These are phyloP conservation scores for Origma solitaria DNA, from an alignment of 2,113 vertebrate species.

Conservation along the genomic window DNA sequence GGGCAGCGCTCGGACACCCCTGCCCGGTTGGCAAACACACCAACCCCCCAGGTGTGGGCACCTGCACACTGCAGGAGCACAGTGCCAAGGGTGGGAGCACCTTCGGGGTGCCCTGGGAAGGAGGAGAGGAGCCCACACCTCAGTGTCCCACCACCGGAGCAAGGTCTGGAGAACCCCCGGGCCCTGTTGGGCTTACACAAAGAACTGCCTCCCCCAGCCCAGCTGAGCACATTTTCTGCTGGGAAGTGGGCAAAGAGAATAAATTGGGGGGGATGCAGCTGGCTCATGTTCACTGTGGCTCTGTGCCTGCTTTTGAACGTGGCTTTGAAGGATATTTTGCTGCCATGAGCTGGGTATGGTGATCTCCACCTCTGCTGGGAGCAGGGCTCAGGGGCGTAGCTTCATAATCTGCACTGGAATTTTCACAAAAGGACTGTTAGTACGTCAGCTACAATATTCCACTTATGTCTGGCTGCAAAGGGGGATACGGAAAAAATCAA, in stretches of 20 bases:
- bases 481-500: neutral
- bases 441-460: neutral
- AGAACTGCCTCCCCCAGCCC: neutral
- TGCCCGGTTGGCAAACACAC: neutral
- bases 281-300: accelerated
- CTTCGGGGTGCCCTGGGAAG: neutral
- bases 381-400: neutral
- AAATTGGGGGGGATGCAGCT: neutral
- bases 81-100: neutral
- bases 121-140: neutral
- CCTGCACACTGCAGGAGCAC: neutral
- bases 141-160: accelerated
- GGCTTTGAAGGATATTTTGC: neutral
- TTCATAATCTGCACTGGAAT: neutral
- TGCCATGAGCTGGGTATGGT: neutral
- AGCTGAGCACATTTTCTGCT: neutral
- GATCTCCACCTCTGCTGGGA: neutral
- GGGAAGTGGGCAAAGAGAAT: neutral
- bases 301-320: neutral
- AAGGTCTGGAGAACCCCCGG: neutral
- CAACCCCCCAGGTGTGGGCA: neutral
- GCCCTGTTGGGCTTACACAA: accelerated
- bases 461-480: neutral
- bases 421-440: neutral
- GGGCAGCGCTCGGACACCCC: neutral